Evolutionary conservation across 2,797 vertebrate genomes (phyloP).

Genomic region (Hydrophis major): DNA sequence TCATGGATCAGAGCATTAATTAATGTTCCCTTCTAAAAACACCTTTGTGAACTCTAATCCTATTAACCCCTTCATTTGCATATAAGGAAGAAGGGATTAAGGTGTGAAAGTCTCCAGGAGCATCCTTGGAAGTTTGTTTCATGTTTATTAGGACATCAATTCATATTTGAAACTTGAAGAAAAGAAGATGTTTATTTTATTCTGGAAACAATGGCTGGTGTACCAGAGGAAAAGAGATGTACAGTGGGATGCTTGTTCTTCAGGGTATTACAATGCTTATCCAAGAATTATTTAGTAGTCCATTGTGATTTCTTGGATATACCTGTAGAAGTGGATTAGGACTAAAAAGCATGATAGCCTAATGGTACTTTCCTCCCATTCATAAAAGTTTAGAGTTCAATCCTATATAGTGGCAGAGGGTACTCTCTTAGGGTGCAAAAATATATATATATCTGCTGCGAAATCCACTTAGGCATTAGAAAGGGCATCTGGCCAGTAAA

Average conservation of each 20-base stretch:
- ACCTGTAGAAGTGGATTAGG: neutral
- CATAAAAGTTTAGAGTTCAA: neutral
- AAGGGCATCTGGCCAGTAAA: neutral
- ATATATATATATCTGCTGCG: neutral
- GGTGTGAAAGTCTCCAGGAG: neutral
- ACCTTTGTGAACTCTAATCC: neutral
- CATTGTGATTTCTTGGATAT: neutral
- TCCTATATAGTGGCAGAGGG: neutral
- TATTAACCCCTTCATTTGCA: neutral
- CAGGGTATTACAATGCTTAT: neutral
- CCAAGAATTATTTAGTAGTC: neutral
- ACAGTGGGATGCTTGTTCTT: neutral
- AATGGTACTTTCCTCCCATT: neutral
- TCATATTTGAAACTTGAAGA: neutral
- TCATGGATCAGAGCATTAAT: neutral
- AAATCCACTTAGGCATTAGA: neutral
- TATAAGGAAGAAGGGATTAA: neutral
- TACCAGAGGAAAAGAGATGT: neutral
- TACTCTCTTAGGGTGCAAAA: neutral
- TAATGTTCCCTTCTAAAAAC: neutral
- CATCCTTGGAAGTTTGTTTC: neutral
- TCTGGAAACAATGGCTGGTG: too few species aligned
- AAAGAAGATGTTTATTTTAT: neutral
- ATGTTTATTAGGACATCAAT: neutral
- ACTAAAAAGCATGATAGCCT: neutral